Base-by-base conservation (phyloP, 2,113 vertebrate species). In the Datnioides undecimradiatus region DNA sequence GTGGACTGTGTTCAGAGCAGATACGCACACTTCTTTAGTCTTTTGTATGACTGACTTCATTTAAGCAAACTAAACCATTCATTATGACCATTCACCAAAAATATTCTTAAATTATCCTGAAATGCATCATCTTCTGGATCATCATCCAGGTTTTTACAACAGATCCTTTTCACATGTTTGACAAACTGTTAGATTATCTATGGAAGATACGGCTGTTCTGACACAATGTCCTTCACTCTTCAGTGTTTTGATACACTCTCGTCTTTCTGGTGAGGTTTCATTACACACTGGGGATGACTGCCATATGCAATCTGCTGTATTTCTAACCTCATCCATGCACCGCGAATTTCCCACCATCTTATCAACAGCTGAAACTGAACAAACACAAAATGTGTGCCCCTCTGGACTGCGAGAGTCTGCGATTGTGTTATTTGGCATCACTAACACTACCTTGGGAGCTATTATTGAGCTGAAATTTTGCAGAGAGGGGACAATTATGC, bases 401-500 rank as follows among this genome's bases (percentile, higher is more conserved):
- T 76, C 65, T 67, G 81, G 81, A 81, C 80, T 79, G 60, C 38
- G 23, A 71, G 57, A 84, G 49, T 25, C 79, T 67, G 43, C 12
- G 79, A 76, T 83, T 89, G 84, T 90, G 76, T 88, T 76, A 64
- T 82, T 87, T 90, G 88, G 90, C 87, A 69, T 76, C 72, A 40
- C 23, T 41, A 46, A 49, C 69, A 23, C 59, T 57, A 67, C 73
- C 81, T 43, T 43, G 88, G 84, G 85, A 89, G 74, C 80, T 66
- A 64, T 88, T 87, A 90, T 52, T 76, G 69, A 40, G 45, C 27
- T 82, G 51, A 81, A 49, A 80, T 73, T 64, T 64, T 63, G 73
- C 80, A 84, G 59, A 17, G 49, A 72, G 76, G 52, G 80, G 78
- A 66, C 83, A 74, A 87, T 92, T 87, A 88, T 88, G 74, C 54